These are phyloP conservation scores for Leptothorax acervorum DNA, from an alignment of 2,888 invertebrate genomes.

Conservation along the genomic window DNA sequence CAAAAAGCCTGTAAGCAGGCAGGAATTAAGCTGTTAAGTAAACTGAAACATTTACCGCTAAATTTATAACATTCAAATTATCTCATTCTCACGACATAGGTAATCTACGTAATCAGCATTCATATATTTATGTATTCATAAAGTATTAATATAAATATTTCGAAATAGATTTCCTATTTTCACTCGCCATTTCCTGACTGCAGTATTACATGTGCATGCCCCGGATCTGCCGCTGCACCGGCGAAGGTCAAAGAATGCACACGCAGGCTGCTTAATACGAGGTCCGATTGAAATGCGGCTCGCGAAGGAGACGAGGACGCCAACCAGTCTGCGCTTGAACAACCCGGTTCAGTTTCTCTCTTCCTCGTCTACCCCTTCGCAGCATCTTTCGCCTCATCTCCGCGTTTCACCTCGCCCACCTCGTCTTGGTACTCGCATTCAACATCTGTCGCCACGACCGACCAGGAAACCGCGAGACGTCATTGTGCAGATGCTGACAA, in stretches of 20 bases:
- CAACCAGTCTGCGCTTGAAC: constrained; percentile 76
- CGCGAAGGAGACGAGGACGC: constrained; percentile 76
- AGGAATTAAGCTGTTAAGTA: background rate
- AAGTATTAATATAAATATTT: constrained; percentile 8
- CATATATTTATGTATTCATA: background rate
- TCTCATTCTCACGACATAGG: background rate
- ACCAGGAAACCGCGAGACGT: constrained; percentile 68
- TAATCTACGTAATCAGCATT: background rate
- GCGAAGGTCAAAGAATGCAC: constrained; percentile 75
- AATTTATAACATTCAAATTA: background rate
- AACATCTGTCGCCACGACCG: constrained; percentile 65
- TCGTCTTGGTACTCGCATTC: constrained; percentile 56
- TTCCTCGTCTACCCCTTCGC: constrained; percentile 36
- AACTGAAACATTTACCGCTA: background rate
- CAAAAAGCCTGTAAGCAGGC: background rate
- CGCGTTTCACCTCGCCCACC: constrained; percentile 21
- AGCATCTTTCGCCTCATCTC: background rate
- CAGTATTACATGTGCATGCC: constrained; percentile 68
- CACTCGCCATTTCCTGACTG: constrained; percentile 24
- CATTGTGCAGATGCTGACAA: constrained; percentile 63
- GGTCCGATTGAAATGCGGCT: constrained; percentile 77
- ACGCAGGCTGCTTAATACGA: constrained; percentile 69
- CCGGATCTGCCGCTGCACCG: constrained; percentile 66
- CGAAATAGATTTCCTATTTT: background rate
- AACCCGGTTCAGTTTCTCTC: constrained; percentile 60